Evolutionary conservation across 2,797 vertebrate genomes (phyloP), one percentile per base, ranked within the genome.

Genomic region (Paratrypauchen microcephalus): DNA sequence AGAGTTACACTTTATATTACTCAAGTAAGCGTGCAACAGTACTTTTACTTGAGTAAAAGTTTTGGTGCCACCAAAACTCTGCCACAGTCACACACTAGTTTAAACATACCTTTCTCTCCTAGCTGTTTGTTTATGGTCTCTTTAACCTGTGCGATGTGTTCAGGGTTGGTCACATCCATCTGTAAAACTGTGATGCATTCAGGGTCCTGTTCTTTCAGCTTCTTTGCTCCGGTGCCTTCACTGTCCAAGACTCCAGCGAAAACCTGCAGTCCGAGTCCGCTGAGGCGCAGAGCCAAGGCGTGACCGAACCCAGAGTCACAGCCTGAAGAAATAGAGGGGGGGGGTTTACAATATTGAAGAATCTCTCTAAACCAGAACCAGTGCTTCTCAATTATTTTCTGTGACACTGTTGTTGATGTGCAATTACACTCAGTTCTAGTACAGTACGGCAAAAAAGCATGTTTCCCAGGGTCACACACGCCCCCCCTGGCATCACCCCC

Each of bases 231-330:
- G 0, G 66, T 19, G 16, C 90, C 83, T 4, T 66, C 55, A 45
- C 58, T 70, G 12, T 89, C 81, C 84, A 91, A 69, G 18, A 92
- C 87, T 0, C 90, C 90, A 0, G 91, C 91, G 16, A 91, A 92
- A 68, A 92, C 89, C 23, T 19, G 76, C 61, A 89, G 48, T 0
- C 89, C 87, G 15, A 45, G n/a, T 5, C 39, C 3, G n/a, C 83
- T 81, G 63, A 92, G 78, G 59, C 23, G 66, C 59, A 41, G 23
- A 0, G 84, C 89, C 68, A 91, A 76, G 1, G 69, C 66, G 7
- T 82, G 84, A 11, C 91, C 91, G 3, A 92, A 90, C 0, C 91
- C 91, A 0, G 88, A 82, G 26, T 92, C 91, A 30, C 91, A 91
- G 6, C 91, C 91, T 92, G 9, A 6, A 39, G n/a, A 72, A 4